Percentiles rank a stretch among this genome's conserved stretches.
Evolutionary conservation across 2,888 invertebrate genomes (phyloP).

Genomic region (Metallyticus violacea): DNA sequence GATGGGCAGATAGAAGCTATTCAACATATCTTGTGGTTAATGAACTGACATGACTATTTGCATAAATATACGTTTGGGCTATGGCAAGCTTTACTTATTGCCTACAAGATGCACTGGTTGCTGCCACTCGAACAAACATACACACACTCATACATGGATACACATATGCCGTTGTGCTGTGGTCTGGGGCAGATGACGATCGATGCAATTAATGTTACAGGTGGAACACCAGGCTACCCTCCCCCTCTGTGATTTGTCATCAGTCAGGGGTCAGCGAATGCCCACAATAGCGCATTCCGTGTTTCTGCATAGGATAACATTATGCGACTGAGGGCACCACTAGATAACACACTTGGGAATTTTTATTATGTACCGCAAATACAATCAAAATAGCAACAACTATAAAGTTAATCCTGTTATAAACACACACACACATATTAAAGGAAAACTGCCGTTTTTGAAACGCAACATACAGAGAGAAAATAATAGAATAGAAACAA

Average conservation of each 20-base stretch:
- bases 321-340: not conserved
- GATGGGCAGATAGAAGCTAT: too few relatives aligned
- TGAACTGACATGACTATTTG: too few relatives aligned
- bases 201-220: constrained; percentile 9
- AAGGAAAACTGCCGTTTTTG: too few relatives aligned
- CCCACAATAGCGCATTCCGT: not conserved
- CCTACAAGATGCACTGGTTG: not conserved
- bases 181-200: not conserved
- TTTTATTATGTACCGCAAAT: too few relatives aligned
- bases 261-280: not conserved
- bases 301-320: not conserved
- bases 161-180: not conserved
- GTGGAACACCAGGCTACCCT: not conserved
- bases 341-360: not conserved
- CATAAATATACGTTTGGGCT: not conserved
- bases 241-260: not conserved
- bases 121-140: not conserved
- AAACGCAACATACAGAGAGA: too few relatives aligned
- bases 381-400: too few relatives aligned
- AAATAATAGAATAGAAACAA: too few relatives aligned
- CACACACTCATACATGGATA: too few relatives aligned
- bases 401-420: too few relatives aligned
- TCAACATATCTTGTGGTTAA: not conserved
- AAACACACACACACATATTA: too few relatives aligned
- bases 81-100: not conserved